Conservation (phyloP, 2,113 vertebrate species). For the Forbesichthys agassizii region DNA sequence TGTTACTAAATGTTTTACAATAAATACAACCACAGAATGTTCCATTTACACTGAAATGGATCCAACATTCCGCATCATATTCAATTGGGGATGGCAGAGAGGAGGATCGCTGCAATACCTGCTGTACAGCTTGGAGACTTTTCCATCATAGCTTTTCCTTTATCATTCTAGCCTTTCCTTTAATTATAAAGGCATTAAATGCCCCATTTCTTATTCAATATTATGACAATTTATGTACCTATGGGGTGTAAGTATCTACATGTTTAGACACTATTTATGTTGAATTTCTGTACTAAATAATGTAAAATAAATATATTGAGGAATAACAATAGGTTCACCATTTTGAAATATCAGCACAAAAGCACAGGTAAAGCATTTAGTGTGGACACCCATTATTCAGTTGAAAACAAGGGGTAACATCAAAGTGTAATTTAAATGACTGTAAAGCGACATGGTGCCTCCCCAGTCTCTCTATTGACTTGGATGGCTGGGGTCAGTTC, state of each 20-base stretch:
- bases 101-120: neutral
- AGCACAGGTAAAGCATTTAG: constrained; percentile 54
- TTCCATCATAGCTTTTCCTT: constrained; percentile 7
- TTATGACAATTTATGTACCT: neutral
- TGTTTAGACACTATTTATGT: neutral
- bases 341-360: constrained; percentile 35
- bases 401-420: constrained; percentile 67
- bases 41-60: constrained; percentile 43
- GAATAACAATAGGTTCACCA: too few relatives aligned
- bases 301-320: too few relatives aligned
- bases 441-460: constrained; percentile 75
- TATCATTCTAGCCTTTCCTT: constrained; percentile 33
- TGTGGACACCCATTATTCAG: constrained; percentile 61
- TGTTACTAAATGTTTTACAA: constrained; percentile 34
- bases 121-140: constrained; percentile 42
- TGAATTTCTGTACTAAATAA: neutral
- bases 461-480: constrained; percentile 66
- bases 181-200: neutral
- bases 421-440: constrained; percentile 80
- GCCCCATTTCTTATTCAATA: neutral
- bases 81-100: constrained; percentile 13
- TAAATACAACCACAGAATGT: constrained; percentile 44
- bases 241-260: neutral
- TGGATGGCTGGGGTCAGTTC: constrained; percentile 69
- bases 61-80: constrained; percentile 44